These are phyloP conservation scores for Molorchus minor DNA, from an alignment of 2,888 invertebrate species.

Conservation along the genomic window DNA sequence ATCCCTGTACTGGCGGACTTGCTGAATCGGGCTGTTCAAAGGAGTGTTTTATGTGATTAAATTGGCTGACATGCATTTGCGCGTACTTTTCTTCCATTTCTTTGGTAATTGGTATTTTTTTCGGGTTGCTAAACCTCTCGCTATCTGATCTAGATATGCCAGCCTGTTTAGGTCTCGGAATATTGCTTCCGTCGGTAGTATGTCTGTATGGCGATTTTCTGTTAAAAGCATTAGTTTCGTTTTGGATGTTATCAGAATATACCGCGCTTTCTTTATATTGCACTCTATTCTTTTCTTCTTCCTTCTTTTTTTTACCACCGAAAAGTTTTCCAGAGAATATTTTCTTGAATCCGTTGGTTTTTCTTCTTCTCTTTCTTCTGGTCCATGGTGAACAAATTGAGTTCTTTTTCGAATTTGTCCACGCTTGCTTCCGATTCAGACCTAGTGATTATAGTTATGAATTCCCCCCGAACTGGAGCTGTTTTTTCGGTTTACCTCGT, in stretches of 20 bases:
- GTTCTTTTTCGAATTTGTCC: conserved; percentile 52
- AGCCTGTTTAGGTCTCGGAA: conserved; percentile 27
- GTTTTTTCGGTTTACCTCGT: conserved; percentile 37
- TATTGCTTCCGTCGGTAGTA: conserved; percentile 40
- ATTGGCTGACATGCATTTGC: conserved; percentile 54
- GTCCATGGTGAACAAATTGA: conserved; percentile 56
- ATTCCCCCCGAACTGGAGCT: conserved; percentile 42
- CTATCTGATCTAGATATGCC: conserved; percentile 35
- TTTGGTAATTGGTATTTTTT: conserved; percentile 30
- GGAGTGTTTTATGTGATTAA: conserved; percentile 51
- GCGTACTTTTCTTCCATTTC: conserved; percentile 53
- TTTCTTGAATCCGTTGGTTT: conserved; percentile 56
- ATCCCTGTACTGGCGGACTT: conserved; percentile 37
- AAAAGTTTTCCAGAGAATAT: conserved; percentile 55
- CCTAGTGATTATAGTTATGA: conserved; percentile 42
- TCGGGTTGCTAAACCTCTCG: conserved; percentile 24
- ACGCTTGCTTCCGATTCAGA: conserved; percentile 57
- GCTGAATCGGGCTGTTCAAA: conserved; percentile 42
- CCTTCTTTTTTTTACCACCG: conserved; percentile 60
- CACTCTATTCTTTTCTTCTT: conserved; percentile 56
- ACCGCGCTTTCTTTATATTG: conserved; percentile 43
- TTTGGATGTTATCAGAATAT: conserved; percentile 54
- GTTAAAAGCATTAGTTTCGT: conserved; percentile 55
- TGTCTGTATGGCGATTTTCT: conserved; percentile 52
- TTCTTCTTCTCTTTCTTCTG: conserved; percentile 57